A percentile compares a stretch with the other conserved stretches of the same genome.
phyloP scores from a whole-genome alignment of 1,140 invertebrate species.

The Neodiprion pinetum region DNA sequence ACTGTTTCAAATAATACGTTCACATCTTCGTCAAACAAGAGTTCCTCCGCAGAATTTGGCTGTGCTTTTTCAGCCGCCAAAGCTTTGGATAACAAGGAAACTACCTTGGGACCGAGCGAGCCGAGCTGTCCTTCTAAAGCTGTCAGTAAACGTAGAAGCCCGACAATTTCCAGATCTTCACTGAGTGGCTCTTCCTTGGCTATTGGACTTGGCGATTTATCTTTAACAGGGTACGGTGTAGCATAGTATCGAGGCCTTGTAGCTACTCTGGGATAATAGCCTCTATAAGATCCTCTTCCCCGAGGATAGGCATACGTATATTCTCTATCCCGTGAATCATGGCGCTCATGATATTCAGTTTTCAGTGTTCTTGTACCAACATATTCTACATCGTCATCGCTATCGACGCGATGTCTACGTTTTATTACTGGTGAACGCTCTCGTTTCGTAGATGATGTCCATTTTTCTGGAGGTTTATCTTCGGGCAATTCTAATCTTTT shows the following conservation, averaged over 20 bases:
- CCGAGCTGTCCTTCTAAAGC: conserved; percentile 82
- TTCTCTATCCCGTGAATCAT: conserved; percentile 41
- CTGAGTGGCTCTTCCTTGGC: conserved; percentile 43
- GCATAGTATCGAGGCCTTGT: conserved; percentile 49
- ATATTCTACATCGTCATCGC: conserved; percentile 59
- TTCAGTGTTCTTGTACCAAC: conserved; percentile 53
- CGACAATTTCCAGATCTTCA: conserved; percentile 65
- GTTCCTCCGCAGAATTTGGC: conserved; percentile 75
- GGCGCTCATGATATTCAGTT: conserved; percentile 41
- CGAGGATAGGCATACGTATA: conserved; percentile 46
- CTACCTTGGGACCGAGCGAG: conserved; percentile 78
- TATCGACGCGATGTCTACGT: conserved; percentile 43
- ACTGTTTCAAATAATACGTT: conserved; percentile 81
- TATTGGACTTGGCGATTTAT: conserved; percentile 47
- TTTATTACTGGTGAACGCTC: conserved; percentile 36
- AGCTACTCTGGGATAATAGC: conserved; percentile 33
- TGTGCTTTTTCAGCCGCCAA: conserved; percentile 78
- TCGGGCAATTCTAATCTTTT: conserved; percentile 61
- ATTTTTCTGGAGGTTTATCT: conserved; percentile 50
- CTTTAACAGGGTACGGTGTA: conserved; percentile 46
- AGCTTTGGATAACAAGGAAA: conserved; percentile 75
- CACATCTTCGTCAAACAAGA: conserved; percentile 73
- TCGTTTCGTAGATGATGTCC: conserved; percentile 20
- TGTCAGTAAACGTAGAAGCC: conserved; percentile 75
- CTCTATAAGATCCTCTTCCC: conserved; percentile 43